A percentile compares a stretch with the other conserved stretches of the same genome.
These are phyloP conservation scores for Plebejus argus DNA, from an alignment of 2,888 invertebrate species.

Conservation along the genomic window DNA sequence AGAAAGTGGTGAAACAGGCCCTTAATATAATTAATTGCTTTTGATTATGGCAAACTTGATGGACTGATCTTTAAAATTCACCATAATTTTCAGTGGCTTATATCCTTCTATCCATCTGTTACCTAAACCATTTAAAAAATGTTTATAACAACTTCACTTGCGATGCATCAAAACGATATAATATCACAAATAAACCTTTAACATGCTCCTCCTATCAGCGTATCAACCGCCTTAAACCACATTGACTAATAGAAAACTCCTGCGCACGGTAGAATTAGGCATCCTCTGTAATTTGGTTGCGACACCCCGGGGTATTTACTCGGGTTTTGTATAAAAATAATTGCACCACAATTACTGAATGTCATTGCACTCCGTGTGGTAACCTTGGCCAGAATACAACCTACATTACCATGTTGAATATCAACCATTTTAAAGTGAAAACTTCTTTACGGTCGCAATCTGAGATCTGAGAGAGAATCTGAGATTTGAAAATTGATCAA, in stretches of 20 bases:
- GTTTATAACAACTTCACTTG: too few relatives aligned
- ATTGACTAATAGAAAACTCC: constrained; percentile 78
- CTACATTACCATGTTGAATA: neutral
- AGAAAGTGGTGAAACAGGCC: too few relatives aligned
- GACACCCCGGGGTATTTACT: constrained; percentile 58
- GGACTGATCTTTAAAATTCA: too few relatives aligned
- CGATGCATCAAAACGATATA: neutral
- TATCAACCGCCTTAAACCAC: constrained; percentile 59
- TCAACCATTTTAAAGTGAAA: neutral
- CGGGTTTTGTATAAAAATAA: constrained; percentile 42
- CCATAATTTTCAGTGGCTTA: too few relatives aligned
- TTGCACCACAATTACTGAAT: constrained; percentile 34
- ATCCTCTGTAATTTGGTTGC: constrained; percentile 72
- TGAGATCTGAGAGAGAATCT: too few relatives aligned
- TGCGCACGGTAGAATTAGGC: constrained; percentile 72
- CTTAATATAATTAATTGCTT: too few relatives aligned
- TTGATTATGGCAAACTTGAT: too few relatives aligned
- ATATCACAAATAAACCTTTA: neutral
- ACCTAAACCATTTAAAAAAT: too few relatives aligned
- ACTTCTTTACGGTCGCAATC: neutral
- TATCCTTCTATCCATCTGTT: too few relatives aligned
- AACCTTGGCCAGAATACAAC: constrained; percentile 21
- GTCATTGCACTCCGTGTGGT: constrained; percentile 22
- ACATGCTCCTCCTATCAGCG: constrained; percentile 43
- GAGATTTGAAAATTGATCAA: too few relatives aligned